Conservation (phyloP, 1,140 invertebrate genomes). For the Camponotus vicinus region DNA sequence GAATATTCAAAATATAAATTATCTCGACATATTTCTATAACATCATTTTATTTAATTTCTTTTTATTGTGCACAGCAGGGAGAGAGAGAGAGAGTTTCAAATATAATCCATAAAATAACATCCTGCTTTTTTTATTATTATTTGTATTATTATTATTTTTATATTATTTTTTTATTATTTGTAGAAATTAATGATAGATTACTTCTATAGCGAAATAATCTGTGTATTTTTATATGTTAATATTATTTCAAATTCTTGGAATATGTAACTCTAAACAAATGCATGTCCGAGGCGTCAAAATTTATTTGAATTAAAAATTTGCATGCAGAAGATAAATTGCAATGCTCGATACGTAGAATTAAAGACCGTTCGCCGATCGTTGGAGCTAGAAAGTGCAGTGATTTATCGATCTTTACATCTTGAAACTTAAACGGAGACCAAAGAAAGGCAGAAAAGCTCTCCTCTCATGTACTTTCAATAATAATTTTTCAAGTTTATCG, state of each 20-base stretch:
- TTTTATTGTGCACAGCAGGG: neutral
- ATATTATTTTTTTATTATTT: too few species aligned
- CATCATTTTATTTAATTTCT: neutral
- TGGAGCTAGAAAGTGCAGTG: neutral
- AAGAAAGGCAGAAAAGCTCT: constrained; percentile 28
- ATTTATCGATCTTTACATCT: constrained; percentile 25
- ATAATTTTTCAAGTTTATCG: constrained; percentile 38
- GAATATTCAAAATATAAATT: neutral
- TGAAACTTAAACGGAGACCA: neutral
- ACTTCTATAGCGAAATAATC: neutral
- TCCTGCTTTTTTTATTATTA: too few species aligned
- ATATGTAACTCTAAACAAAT: neutral
- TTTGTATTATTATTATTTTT: too few species aligned
- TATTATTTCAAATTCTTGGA: too few species aligned
- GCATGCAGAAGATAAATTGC: neutral
- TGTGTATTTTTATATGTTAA: neutral
- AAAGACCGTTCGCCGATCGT: constrained; percentile 7
- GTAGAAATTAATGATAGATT: too few species aligned
- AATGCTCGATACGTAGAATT: constrained; percentile 19
- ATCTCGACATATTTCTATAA: neutral
- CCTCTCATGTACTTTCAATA: neutral
- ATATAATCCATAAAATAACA: too few species aligned
- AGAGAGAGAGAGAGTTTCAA: neutral
- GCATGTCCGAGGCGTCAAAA: neutral
- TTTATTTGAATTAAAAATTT: neutral